These are phyloP conservation scores for Oceanites oceanicus DNA, from an alignment of 2,113 vertebrate genomes.

Conservation along the genomic window DNA sequence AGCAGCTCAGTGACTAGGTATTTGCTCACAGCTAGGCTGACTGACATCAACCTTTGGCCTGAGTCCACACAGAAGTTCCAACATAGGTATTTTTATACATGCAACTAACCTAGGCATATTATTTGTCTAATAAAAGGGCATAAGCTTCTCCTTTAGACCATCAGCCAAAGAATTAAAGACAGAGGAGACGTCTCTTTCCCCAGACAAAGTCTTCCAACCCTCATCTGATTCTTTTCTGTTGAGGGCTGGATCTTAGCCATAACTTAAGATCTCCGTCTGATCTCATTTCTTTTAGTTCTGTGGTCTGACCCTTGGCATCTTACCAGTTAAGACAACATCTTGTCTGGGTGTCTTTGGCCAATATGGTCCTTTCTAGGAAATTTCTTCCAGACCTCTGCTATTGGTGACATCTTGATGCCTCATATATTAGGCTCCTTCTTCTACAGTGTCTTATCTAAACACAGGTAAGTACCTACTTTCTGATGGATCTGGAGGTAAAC, in stretches of 20 bases:
- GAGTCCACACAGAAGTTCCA: neutral
- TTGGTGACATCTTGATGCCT: neutral
- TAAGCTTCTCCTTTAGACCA: neutral
- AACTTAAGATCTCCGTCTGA: neutral
- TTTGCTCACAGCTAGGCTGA: neutral
- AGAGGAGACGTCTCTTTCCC: neutral
- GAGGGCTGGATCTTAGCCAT: neutral
- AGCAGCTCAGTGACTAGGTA: neutral
- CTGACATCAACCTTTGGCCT: neutral
- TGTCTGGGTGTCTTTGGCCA: neutral
- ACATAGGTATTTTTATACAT: neutral
- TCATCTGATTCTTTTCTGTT: neutral
- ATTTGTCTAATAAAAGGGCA: neutral
- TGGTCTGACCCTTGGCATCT: neutral
- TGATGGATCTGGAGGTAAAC: neutral
- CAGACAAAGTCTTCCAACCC: neutral
- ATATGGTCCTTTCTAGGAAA: neutral
- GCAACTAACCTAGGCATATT: neutral
- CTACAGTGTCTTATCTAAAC: neutral
- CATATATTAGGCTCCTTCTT: neutral
- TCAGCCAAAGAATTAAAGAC: neutral
- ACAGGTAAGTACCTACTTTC: neutral
- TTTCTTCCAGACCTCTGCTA: neutral
- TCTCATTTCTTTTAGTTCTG: neutral
- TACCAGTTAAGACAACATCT: neutral